phyloP scores from a whole-genome alignment of 2,888 invertebrate genomes.

The Leptinotarsa haldemani region DNA sequence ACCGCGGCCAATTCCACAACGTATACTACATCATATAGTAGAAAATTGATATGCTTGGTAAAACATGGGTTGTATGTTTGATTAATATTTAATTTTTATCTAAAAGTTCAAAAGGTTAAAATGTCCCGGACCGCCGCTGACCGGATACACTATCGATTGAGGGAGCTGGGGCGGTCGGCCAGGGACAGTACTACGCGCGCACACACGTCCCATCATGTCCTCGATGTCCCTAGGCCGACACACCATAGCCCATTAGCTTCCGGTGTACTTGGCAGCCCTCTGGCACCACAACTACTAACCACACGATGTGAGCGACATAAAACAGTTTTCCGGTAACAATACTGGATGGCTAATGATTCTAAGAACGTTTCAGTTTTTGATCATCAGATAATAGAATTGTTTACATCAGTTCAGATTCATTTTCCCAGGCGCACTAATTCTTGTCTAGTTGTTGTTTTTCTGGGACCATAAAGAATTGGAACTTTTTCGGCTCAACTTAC shows the following conservation, averaged over 20 bases:
- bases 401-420: too few species aligned
- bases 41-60: too few species aligned
- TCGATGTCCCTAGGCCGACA: conserved; percentile 53
- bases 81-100: too few species aligned
- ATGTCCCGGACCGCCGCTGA: conserved; percentile 14
- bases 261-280: conserved; percentile 21
- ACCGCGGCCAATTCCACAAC: too few species aligned
- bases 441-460: too few species aligned
- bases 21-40: too few species aligned
- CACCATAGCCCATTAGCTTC: conserved; percentile 45
- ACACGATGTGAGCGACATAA: conserved; percentile 5
- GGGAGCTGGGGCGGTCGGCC: conserved; percentile 51
- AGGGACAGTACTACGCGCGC: conserved; percentile 54
- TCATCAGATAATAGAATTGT: too few species aligned
- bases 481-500: too few species aligned
- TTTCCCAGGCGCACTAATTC: too few species aligned
- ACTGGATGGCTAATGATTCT: neutral
- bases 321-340: neutral
- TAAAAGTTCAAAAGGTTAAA: neutral
- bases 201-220: conserved; percentile 55
- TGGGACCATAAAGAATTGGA: too few species aligned
- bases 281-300: conserved; percentile 17
- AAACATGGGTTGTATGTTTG: too few species aligned
- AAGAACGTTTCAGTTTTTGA: neutral
- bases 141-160: conserved; percentile 28